These are phyloP conservation scores for Aphelocoma coerulescens DNA, from an alignment of 2,113 vertebrate genomes.

Conservation along the genomic window DNA sequence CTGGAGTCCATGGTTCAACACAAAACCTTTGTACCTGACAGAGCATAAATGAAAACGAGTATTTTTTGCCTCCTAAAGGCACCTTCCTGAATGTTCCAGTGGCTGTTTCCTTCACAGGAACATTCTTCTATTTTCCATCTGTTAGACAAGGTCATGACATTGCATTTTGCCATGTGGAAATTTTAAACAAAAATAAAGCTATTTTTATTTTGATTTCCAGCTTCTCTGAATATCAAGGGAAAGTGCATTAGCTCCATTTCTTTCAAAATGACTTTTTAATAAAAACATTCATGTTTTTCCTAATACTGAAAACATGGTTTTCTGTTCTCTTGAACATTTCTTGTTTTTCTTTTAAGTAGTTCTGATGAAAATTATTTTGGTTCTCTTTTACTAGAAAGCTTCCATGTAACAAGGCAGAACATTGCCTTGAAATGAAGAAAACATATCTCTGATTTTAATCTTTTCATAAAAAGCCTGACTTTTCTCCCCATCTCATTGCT, in stretches of 20 bases:
- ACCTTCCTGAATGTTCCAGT: not conserved
- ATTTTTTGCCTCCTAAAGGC: not conserved
- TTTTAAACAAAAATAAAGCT: conserved; percentile 11
- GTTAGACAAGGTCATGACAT: not conserved
- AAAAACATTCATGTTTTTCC: not conserved
- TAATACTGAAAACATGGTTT: not conserved
- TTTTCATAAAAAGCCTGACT: not conserved
- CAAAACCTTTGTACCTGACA: not conserved
- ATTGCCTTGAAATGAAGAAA: not conserved
- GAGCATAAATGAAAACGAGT: not conserved
- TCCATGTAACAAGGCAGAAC: not conserved
- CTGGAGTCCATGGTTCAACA: not conserved
- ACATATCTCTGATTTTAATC: not conserved
- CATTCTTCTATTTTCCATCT: not conserved
- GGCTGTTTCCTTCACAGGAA: not conserved
- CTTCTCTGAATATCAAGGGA: not conserved
- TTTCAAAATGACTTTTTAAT: not conserved
- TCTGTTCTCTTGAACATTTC: not conserved
- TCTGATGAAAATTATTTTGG: not conserved
- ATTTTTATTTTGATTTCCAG: conserved; percentile 32
- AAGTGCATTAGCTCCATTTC: not conserved
- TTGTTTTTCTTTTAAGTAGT: not conserved
- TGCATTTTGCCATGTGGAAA: not conserved
- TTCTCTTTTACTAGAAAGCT: not conserved
- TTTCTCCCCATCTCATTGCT: not conserved